Evolutionary conservation across 2,113 vertebrate genomes (phyloP).

Genomic region (Antennarius striatus): DNA sequence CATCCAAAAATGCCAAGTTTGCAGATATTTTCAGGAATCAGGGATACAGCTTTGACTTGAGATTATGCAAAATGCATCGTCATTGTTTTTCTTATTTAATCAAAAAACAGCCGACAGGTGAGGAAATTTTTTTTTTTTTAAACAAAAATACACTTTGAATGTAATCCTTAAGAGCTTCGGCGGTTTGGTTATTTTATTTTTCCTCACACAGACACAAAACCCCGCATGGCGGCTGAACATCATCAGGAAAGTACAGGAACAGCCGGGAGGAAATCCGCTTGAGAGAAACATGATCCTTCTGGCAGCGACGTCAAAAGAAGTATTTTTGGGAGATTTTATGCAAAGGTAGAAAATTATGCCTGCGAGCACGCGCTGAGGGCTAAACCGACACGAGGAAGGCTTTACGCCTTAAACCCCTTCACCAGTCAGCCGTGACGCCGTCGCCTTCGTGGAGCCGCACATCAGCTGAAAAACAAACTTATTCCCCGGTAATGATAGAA

Average conservation of each 20-base stretch:
- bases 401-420: slow-evolving; percentile 16
- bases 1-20: too few relatives aligned
- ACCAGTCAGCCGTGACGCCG: slow-evolving; percentile 1
- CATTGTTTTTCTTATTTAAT: not conserved
- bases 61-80: not conserved
- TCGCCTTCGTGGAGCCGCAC: not conserved
- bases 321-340: slow-evolving; percentile 29
- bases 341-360: slow-evolving; percentile 18
- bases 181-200: not conserved
- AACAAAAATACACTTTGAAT: too few relatives aligned
- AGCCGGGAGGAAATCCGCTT: slow-evolving; percentile 43
- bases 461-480: not conserved
- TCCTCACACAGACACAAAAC: slow-evolving; percentile 11
- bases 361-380: slow-evolving; percentile 39
- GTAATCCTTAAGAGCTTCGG: not conserved
- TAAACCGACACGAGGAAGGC: slow-evolving; percentile 17
- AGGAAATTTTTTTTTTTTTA: not conserved
- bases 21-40: too few relatives aligned
- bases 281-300: slow-evolving; percentile 32
- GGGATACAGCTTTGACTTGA: not conserved
- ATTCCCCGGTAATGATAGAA: not conserved
- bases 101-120: not conserved
- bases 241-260: slow-evolving; percentile 24
- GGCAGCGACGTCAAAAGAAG: slow-evolving; percentile 23
- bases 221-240: not conserved